Evolutionary conservation across 1,140 invertebrate genomes (phyloP), one percentile per base, ranked within the genome.

Genomic region (Cotesia glomerata): DNA sequence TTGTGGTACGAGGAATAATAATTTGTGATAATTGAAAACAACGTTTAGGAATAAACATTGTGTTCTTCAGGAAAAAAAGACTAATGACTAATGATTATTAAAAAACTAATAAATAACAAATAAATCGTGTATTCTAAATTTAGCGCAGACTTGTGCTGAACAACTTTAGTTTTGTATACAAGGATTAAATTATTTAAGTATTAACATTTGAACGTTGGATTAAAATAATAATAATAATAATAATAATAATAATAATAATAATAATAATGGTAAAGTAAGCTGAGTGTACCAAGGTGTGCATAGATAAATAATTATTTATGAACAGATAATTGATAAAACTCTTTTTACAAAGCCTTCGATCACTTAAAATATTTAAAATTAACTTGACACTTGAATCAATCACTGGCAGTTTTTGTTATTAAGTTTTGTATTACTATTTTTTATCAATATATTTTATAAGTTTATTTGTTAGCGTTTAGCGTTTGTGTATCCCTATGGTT

Each of bases 1-100:
- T 61, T 34, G 11, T 45, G 39, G 39, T 61, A 84, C 81, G 77
- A 84, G 81, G 83, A 86, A 86, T 83, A 86, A 85, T 85, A 85
- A 86, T 85, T 86, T 86, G 84, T 86, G 84, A 86, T 86, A 86
- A 85, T 76, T 79, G 75, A 81, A 80, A 75, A 79, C 76, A 79
- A 80, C 78, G 80, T 82, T 81, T 84, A 82, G 77, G 77, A 82
- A 82, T 79, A 78, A 82, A 83, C 78, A 84, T 84, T 85, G 84
- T 85, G 84, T 85, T 85, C 82, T 84, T 80, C 79, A 80, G 79
- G 79, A 78, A 49, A 52, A 52, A 49, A 32, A 69, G 35, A 36
- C 61, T n/a, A 36, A 61, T 18, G 18, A 26, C n/a, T n/a, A n/a
- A n/a, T n/a, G n/a, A n/a, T 18, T 61, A 59, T 18, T 36, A 70